phyloP scores from a whole-genome alignment of 2,113 vertebrate species.

The Labrus mixtus region DNA sequence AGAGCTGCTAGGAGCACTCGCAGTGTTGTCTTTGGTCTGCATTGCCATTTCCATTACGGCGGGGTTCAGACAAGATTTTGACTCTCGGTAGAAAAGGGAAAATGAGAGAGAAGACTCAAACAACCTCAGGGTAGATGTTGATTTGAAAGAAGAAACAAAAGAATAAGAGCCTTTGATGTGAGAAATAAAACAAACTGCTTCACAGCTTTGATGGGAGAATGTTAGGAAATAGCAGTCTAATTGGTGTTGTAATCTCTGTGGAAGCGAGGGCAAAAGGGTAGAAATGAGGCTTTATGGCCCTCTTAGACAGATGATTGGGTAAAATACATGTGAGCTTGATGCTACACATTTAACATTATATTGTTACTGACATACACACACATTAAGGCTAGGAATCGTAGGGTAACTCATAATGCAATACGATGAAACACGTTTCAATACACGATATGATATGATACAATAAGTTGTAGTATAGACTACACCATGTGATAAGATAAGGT shows the following conservation, averaged over 20 bases:
- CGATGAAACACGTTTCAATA: no score
- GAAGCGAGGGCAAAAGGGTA: slow-evolving; percentile 38
- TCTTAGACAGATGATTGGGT: slow-evolving; percentile 34
- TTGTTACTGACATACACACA: not conserved
- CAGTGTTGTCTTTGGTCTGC: slow-evolving; percentile 75
- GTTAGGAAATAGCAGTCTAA: slow-evolving; percentile 79
- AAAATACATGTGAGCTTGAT: not conserved
- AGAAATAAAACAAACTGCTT: slow-evolving; percentile 77
- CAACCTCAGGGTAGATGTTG: slow-evolving; percentile 79
- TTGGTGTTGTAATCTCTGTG: slow-evolving; percentile 76
- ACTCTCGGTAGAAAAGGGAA: slow-evolving; percentile 47
- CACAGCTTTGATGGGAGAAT: slow-evolving; percentile 76
- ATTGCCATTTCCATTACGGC: slow-evolving; percentile 72
- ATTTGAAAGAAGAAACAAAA: slow-evolving; percentile 80
- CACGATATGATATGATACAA: no score
- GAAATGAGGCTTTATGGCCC: slow-evolving; percentile 19
- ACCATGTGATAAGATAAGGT: no score
- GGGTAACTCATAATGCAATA: not conserved
- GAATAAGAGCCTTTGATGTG: slow-evolving; percentile 81
- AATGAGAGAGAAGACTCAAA: slow-evolving; percentile 53
- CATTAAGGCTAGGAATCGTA: not conserved
- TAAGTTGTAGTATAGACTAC: no score
- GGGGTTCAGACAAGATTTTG: slow-evolving; percentile 64
- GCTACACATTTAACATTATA: slow-evolving; percentile 21
- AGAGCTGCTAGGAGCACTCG: slow-evolving; percentile 50